These are phyloP conservation scores for Triplophysa dalaica DNA, from an alignment of 2,113 vertebrate species.

Conservation along the genomic window DNA sequence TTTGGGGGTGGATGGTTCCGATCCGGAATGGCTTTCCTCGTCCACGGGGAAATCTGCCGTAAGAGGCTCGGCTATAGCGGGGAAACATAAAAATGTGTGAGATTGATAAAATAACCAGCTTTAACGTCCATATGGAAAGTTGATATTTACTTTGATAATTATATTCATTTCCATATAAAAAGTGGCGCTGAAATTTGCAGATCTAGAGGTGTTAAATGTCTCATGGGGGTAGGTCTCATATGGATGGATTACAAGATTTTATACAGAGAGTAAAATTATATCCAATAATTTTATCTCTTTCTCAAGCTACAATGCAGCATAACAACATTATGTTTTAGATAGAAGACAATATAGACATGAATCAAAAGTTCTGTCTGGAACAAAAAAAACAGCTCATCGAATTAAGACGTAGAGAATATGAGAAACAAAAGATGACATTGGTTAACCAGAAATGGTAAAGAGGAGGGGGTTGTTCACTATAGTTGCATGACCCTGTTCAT, in stretches of 20 bases:
- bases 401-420: conserved; percentile 38
- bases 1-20: conserved; percentile 83
- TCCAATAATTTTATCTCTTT: too few relatives aligned
- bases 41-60: conserved; percentile 91
- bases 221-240: neutral
- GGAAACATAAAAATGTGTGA: neutral
- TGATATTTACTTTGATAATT: conserved; percentile 14
- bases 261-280: too few relatives aligned
- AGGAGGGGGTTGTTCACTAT: conserved; percentile 83
- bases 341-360: neutral
- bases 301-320: conserved; percentile 2
- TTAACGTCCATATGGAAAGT: conserved; percentile 4
- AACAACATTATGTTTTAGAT: neutral
- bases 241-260: too few relatives aligned
- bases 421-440: conserved; percentile 66
- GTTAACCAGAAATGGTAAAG: conserved; percentile 51
- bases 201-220: neutral
- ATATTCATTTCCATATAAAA: neutral
- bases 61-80: conserved; percentile 87
- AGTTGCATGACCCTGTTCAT: conserved; percentile 99
- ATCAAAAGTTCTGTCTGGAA: neutral
- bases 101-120: conserved; percentile 10
- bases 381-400: conserved; percentile 36
- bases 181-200: neutral
- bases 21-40: conserved; percentile 84